phyloP scores from a whole-genome alignment of 2,797 vertebrate species.

The Enteromius radiatus region DNA sequence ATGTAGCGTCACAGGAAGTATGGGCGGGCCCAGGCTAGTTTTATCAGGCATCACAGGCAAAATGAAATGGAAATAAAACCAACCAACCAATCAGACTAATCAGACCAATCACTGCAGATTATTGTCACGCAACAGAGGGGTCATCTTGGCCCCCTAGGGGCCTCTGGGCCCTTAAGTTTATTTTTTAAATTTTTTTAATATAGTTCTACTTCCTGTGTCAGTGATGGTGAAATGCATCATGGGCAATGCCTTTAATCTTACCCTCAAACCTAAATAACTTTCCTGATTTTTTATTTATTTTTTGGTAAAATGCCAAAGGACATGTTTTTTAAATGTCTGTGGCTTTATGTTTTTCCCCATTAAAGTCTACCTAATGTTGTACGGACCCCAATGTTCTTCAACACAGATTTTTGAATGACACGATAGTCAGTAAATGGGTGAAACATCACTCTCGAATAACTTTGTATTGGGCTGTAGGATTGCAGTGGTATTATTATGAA shows the following conservation, averaged over 20 bases:
- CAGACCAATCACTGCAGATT: too few relatives aligned
- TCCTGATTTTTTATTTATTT: neutral
- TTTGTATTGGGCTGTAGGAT: constrained; percentile 3
- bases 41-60: too few relatives aligned
- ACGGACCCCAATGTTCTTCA: neutral
- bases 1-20: too few relatives aligned
- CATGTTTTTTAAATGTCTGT: neutral
- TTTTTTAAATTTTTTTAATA: neutral
- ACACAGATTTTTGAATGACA: neutral
- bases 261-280: neutral
- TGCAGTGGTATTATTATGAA: neutral
- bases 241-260: neutral
- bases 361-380: neutral
- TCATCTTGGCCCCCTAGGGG: neutral
- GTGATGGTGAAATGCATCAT: neutral
- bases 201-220: neutral
- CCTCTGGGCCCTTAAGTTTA: neutral
- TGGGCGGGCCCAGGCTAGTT: too few relatives aligned
- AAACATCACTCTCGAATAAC: neutral
- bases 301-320: neutral
- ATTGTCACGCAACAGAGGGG: too few relatives aligned
- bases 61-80: too few relatives aligned
- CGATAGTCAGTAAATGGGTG: too few relatives aligned
- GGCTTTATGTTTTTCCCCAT: neutral
- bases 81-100: too few relatives aligned